Evolutionary conservation across 2,113 vertebrate genomes (phyloP).

Genomic region (Hylia prasina): DNA sequence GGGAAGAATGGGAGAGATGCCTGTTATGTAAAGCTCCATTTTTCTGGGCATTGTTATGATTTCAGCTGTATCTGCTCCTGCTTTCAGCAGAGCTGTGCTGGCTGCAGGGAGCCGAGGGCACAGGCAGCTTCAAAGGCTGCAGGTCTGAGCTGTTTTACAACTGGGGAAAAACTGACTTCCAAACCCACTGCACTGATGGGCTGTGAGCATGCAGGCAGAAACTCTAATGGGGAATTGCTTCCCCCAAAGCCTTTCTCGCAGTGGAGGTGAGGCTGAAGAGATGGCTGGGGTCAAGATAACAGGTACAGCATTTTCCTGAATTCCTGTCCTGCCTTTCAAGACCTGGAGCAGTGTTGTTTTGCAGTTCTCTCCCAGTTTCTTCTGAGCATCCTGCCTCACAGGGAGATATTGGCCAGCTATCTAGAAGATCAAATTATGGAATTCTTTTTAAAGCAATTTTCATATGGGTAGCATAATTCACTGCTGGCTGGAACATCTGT

Average conservation of each 20-base stretch:
- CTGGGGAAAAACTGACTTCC: background rate
- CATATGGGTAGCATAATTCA: background rate
- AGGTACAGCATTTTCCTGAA: background rate
- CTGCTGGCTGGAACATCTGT: rapidly evolving
- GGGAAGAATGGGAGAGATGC: background rate
- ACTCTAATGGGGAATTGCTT: background rate
- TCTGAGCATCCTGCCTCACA: background rate
- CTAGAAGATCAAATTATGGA: background rate
- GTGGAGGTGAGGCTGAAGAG: background rate
- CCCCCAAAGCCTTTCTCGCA: background rate
- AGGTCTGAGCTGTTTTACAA: background rate
- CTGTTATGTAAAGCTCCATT: rapidly evolving
- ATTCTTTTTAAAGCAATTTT: background rate
- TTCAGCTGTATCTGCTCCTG: background rate
- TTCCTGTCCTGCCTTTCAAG: background rate
- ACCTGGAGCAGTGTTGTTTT: background rate
- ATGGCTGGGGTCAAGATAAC: background rate
- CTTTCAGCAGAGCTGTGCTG: background rate
- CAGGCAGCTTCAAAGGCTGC: background rate
- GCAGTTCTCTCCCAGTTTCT: background rate
- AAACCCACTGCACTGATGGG: rapidly evolving
- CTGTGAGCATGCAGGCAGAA: rapidly evolving
- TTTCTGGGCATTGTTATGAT: background rate
- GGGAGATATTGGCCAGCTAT: background rate
- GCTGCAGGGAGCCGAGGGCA: background rate